Evolutionary conservation across 2,797 vertebrate species (phyloP).

Genomic region (Galaxias olidus): DNA sequence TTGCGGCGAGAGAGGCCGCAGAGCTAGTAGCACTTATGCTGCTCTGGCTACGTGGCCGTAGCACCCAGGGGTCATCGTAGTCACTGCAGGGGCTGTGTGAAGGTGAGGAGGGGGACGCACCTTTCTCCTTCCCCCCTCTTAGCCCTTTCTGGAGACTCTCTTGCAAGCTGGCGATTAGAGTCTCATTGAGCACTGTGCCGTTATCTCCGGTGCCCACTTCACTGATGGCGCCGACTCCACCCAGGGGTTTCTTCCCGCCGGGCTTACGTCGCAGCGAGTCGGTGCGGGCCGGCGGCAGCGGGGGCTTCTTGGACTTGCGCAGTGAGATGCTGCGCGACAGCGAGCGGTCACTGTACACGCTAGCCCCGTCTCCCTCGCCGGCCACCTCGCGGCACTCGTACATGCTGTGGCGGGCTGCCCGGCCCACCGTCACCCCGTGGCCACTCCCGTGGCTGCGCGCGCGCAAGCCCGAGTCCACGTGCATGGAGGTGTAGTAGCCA

Average conservation of each 20-base stretch:
- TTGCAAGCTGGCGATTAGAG: constrained; percentile 89
- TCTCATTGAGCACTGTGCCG: constrained; percentile 84
- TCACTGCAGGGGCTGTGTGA: constrained; percentile 95
- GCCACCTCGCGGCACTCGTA: constrained; percentile 81
- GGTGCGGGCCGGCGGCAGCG: constrained; percentile 89
- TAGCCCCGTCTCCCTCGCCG: constrained; percentile 70
- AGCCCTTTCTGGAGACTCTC: constrained; percentile 90
- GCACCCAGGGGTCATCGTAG: constrained; percentile 92
- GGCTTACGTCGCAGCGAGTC: constrained; percentile 90
- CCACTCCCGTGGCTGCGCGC: constrained; percentile 69
- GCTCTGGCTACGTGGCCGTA: constrained; percentile 91
- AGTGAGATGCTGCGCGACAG: constrained; percentile 91
- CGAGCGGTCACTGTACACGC: constrained; percentile 80
- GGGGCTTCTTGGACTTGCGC: constrained; percentile 92
- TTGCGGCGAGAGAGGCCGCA: constrained; percentile 77
- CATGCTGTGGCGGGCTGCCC: constrained; percentile 80
- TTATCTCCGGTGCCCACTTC: constrained; percentile 45
- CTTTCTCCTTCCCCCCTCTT: constrained; percentile 73
- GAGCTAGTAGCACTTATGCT: constrained; percentile 87
- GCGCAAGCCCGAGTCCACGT: constrained; percentile 78
- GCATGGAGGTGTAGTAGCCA: constrained; percentile 83
- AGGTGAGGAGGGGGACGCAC: constrained; percentile 79
- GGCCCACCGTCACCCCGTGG: constrained; percentile 68
- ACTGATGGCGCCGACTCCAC: constrained; percentile 42
- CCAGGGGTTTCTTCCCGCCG: constrained; percentile 74